Evolutionary conservation across 1,140 invertebrate species (phyloP), one percentile per base, ranked within the genome.

Genomic region (Vanessa tameamea): DNA sequence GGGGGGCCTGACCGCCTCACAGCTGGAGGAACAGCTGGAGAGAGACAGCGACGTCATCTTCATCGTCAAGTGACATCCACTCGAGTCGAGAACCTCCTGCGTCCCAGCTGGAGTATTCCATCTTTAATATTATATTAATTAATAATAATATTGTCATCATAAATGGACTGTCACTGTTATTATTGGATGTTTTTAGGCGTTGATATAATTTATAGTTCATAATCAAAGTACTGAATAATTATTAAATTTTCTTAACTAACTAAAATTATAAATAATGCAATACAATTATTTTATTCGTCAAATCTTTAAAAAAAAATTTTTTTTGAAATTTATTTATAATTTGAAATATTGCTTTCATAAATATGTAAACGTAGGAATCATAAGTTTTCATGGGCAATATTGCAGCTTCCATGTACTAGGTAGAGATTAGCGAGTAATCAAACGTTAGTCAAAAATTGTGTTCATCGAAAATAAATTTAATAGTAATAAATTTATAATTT

Each of bases 11-110:
- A 95, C 95, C 13, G 94, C 95, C 23, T 93, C 95, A 57, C 95
- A 97, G 82, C 93, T 98, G 1, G 97, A 98, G 87, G 96, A 97
- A 72, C 95, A 96, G 72, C 93, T 98, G 15, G 97, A 98, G 82
- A 94, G 94, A 71, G 97, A 98, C 92, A 94, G 96, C 55, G 96
- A 95, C 87, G 95, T 98, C 65, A 94, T 96, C 47, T 94, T 97
- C 79, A 94, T 97, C 15, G 85, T 92, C 47, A 90, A 91, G 75
- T 90, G 85, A 88, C 37, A 43, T 43, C 37, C 37, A 43, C 37
- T 11, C 1, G 37, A 43, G 7, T 43, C 37, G 37, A 0, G 37
- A 9, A 43, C 37, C 37, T 43, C 37, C 37, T 9, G 37, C 37
- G 9, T 43, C 37, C 37, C 37, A 43, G 37, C 37, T 43, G 37